These are phyloP conservation scores for Aleiodes alternator DNA, from an alignment of 2,888 invertebrate species.

Conservation along the genomic window DNA sequence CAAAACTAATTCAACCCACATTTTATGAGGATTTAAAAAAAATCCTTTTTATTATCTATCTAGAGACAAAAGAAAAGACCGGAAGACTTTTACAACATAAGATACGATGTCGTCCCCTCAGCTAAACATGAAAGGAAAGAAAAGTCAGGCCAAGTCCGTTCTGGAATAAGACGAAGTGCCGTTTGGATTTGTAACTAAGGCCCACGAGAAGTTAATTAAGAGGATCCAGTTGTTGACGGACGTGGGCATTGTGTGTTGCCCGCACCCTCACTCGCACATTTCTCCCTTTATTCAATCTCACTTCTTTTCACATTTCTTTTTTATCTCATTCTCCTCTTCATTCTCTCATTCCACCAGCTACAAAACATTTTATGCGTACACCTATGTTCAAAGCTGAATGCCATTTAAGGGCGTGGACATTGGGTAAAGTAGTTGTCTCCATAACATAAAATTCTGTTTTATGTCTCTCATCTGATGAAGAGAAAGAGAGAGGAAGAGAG, in stretches of 20 bases:
- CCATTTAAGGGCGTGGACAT: constrained; percentile 24
- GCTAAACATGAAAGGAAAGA: constrained; percentile 14
- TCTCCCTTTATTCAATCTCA: constrained; percentile 42
- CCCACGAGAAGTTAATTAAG: constrained; percentile 69
- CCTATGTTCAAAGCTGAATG: constrained; percentile 8
- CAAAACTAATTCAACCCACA: too few species aligned
- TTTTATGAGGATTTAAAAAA: neutral
- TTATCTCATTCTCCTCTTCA: too few species aligned
- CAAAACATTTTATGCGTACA: neutral
- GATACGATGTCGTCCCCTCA: constrained; percentile 53
- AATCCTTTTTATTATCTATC: neutral
- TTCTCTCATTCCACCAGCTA: neutral
- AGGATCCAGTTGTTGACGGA: constrained; percentile 69
- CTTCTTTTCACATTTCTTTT: neutral
- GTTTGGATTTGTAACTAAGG: constrained; percentile 45
- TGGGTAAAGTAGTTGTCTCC: neutral
- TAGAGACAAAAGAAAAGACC: constrained; percentile 11
- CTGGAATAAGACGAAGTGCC: constrained; percentile 56
- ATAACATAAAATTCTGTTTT: neutral
- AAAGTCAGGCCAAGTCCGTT: constrained; percentile 46
- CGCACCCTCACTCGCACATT: constrained; percentile 49
- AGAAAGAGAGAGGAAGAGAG: too few species aligned
- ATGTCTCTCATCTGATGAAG: neutral
- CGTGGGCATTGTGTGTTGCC: constrained; percentile 67
- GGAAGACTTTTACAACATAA: constrained; percentile 30